A percentile compares a stretch with the other conserved stretches of the same genome.
These are phyloP conservation scores for Hyphantria cunea DNA, from an alignment of 1,140 invertebrate species.

Conservation along the genomic window DNA sequence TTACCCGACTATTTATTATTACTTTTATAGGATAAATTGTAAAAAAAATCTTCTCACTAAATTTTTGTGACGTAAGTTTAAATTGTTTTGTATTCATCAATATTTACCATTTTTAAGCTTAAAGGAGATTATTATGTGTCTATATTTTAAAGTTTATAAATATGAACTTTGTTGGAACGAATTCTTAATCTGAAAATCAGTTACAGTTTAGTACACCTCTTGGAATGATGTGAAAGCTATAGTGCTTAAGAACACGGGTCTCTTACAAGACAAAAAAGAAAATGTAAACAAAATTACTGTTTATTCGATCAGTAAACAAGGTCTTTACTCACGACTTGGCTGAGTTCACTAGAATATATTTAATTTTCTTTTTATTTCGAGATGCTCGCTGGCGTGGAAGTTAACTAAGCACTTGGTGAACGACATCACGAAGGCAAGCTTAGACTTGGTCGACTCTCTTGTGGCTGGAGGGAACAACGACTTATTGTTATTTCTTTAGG, in stretches of 20 bases:
- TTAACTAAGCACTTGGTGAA: slow-evolving; percentile 48
- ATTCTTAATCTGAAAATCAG: not conserved
- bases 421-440: slow-evolving; percentile 47
- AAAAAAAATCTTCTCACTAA: too few species aligned
- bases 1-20: too few species aligned
- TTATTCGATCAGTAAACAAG: not conserved
- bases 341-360: slow-evolving; percentile 15
- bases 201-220: not conserved
- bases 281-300: slow-evolving; percentile 7
- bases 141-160: too few species aligned
- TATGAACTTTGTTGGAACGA: too few species aligned
- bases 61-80: too few species aligned
- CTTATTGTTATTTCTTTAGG: slow-evolving; percentile 1
- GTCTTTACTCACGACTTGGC: not conserved
- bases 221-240: too few species aligned
- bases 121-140: too few species aligned
- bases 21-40: too few species aligned
- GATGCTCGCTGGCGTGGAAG: slow-evolving; percentile 37
- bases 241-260: too few species aligned
- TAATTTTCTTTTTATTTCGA: slow-evolving; percentile 47
- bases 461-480: slow-evolving; percentile 2
- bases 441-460: slow-evolving; percentile 19
- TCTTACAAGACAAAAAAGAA: not conserved
- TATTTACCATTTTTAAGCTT: too few species aligned
- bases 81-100: too few species aligned